These are phyloP conservation scores for Turnix velox DNA, from an alignment of 2,113 vertebrate species.

Conservation along the genomic window DNA sequence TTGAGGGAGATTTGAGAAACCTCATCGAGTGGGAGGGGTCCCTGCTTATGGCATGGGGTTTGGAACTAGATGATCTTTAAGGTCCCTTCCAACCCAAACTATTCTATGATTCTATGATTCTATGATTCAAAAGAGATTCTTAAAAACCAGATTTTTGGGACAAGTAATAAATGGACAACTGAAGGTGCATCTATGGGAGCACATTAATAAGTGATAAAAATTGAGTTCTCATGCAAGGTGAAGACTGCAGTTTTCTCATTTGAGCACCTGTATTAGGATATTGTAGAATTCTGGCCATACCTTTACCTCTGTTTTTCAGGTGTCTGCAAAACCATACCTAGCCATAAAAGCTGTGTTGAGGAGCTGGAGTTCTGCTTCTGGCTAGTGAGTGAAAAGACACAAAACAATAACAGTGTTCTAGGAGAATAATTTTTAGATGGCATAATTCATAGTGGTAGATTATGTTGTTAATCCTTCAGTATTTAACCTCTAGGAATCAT, in stretches of 20 bases:
- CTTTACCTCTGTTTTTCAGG: not conserved
- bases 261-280: accelerated
- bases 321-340: not conserved
- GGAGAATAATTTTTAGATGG: not conserved
- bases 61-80: too few relatives aligned
- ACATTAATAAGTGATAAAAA: not conserved
- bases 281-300: not conserved
- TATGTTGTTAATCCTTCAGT: not conserved
- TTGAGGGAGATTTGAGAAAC: too few relatives aligned
- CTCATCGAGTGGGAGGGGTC: too few relatives aligned
- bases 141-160: not conserved
- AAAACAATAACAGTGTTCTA: not conserved
- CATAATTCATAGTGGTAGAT: not conserved
- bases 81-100: too few relatives aligned
- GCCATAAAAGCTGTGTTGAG: not conserved
- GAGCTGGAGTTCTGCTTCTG: not conserved
- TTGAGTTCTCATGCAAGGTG: not conserved
- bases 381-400: not conserved
- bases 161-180: not conserved
- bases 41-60: too few relatives aligned
- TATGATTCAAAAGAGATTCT: not conserved
- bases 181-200: not conserved
- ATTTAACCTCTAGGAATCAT: not conserved
- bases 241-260: not conserved
- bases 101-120: too few relatives aligned